Conservation (phyloP, 2,113 vertebrate genomes). For the Phaethornis superciliosus region DNA sequence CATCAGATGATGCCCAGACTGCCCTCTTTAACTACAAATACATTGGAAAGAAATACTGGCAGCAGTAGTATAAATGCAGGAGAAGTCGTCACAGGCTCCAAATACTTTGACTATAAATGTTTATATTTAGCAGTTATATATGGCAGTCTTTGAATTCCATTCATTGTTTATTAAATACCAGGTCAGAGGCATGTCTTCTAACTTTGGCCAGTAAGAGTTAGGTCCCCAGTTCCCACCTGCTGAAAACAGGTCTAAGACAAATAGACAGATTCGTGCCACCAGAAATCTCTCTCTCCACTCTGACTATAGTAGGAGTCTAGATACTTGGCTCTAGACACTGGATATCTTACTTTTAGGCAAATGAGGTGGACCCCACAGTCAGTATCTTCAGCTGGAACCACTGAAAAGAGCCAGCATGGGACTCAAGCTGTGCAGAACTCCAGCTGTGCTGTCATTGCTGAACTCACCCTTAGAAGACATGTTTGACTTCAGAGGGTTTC, state of each 20-base stretch:
- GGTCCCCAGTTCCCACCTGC: accelerated
- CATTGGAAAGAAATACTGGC: neutral
- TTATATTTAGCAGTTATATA: neutral
- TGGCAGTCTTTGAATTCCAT: neutral
- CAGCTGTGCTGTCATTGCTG: neutral
- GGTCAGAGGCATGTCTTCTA: neutral
- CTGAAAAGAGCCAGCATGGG: neutral
- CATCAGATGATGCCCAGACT: neutral
- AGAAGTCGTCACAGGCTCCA: neutral
- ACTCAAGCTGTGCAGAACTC: neutral
- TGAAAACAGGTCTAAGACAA: neutral
- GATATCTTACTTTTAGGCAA: neutral
- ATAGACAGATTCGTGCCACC: neutral
- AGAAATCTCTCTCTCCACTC: neutral
- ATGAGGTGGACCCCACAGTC: neutral
- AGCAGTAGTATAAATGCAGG: neutral
- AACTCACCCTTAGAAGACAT: neutral
- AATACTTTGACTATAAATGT: neutral
- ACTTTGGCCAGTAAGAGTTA: neutral
- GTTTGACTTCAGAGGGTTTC: neutral
- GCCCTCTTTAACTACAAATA: neutral
- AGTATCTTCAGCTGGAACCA: neutral
- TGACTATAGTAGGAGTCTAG: neutral
- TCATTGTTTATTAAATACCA: neutral
- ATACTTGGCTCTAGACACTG: neutral